These are phyloP conservation scores for Adrianichthys oophorus DNA, from an alignment of 2,797 vertebrate genomes.

Conservation along the genomic window DNA sequence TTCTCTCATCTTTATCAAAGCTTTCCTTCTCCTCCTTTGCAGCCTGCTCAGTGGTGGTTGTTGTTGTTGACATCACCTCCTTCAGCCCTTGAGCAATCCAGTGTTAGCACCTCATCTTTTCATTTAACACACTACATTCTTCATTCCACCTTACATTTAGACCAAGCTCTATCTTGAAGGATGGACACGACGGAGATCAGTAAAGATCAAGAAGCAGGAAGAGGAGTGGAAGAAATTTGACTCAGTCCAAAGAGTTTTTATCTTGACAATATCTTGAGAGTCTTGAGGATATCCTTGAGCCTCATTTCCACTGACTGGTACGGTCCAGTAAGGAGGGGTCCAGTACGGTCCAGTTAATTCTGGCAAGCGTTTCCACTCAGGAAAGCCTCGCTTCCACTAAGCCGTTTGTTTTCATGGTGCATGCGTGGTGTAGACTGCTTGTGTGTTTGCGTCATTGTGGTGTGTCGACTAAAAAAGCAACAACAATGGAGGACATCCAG, in stretches of 20 bases:
- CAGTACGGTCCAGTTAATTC: too few relatives aligned
- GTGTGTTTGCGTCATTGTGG: too few relatives aligned
- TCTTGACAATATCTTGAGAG: too few relatives aligned
- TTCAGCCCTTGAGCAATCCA: constrained; percentile 47
- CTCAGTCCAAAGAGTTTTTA: background rate
- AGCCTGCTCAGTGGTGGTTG: constrained; percentile 6
- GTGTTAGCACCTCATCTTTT: constrained; percentile 57
- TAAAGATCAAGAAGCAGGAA: constrained; percentile 3
- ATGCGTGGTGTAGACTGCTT: too few relatives aligned
- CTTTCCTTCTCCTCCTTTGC: background rate
- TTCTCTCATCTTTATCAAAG: constrained; percentile 19
- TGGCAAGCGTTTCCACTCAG: too few relatives aligned
- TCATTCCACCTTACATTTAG: constrained; percentile 31
- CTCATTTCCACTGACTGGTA: too few relatives aligned
- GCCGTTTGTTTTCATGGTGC: too few relatives aligned
- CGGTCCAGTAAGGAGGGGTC: too few relatives aligned
- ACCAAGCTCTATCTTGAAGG: background rate
- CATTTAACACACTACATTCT: constrained; percentile 58
- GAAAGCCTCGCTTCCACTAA: too few relatives aligned
- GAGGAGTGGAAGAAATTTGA: constrained; percentile 3
- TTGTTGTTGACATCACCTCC: constrained; percentile 62
- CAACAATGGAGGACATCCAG: too few relatives aligned
- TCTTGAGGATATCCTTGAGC: too few relatives aligned
- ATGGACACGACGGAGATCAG: background rate
- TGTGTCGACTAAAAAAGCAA: too few relatives aligned